Conservation (phyloP, 2,113 vertebrate species). For the Carassius auratus region DNA sequence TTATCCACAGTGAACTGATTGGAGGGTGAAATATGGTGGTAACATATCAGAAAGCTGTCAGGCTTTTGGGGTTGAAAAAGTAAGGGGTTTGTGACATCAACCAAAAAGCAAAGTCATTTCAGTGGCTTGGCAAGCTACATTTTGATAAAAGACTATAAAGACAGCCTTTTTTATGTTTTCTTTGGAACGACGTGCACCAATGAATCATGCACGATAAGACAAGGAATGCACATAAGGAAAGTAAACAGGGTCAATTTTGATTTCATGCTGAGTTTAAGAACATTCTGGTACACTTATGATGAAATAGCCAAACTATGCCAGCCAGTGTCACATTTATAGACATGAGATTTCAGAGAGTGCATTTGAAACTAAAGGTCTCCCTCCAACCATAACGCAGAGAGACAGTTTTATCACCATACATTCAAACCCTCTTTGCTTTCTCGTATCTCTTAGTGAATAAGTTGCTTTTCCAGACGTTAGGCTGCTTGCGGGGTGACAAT, state of each 20-base stretch:
- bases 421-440: slow-evolving; percentile 45
- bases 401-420: slow-evolving; percentile 39
- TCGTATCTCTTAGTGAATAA: slow-evolving; percentile 51
- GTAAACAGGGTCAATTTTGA: neutral
- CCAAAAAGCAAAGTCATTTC: neutral
- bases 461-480: slow-evolving; percentile 43
- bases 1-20: neutral
- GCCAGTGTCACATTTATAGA: slow-evolving; percentile 30
- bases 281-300: slow-evolving; percentile 12
- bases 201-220: neutral
- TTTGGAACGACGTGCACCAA: neutral
- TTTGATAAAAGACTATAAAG: neutral
- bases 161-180: neutral
- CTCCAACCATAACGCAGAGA: slow-evolving; percentile 18
- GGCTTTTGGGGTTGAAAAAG: neutral
- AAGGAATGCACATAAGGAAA: neutral
- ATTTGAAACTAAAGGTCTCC: slow-evolving; percentile 33
- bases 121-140: neutral
- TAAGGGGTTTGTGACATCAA: neutral
- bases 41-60: neutral
- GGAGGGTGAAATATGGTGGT: neutral
- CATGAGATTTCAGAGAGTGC: neutral
- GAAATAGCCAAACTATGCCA: slow-evolving; percentile 4
- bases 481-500: slow-evolving; percentile 37
- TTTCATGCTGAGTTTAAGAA: slow-evolving; percentile 5